A percentile compares a stretch with the other conserved stretches of the same genome.
Conservation (phyloP, 2,888 invertebrate genomes). For the Phalangium opilio region DNA sequence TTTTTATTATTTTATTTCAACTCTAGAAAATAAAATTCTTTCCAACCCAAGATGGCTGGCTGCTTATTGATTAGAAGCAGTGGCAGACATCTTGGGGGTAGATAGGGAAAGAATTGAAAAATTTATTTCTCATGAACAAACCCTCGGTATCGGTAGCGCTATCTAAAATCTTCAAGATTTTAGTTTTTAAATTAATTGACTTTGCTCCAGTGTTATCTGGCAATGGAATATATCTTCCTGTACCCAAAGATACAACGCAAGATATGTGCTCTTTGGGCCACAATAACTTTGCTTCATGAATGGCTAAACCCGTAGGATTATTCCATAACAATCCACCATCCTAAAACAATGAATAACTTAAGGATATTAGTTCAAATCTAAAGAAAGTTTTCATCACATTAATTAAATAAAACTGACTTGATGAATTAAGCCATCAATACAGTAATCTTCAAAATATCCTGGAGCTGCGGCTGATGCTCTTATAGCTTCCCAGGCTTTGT, state of each 20-base stretch:
- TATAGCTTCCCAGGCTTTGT: conserved; percentile 64
- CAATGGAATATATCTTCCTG: conserved; percentile 37
- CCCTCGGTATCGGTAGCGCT: conserved; percentile 78
- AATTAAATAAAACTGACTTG: conserved; percentile 35
- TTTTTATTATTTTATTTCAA: no score
- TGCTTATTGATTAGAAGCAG: no score
- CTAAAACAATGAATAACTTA: conserved; percentile 29
- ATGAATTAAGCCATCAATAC: conserved; percentile 49
- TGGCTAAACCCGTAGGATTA: conserved; percentile 73
- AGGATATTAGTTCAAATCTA: not conserved
- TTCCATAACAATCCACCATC: conserved; percentile 73
- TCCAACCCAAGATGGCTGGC: no score
- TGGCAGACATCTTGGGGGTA: no score
- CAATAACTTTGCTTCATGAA: conserved; percentile 68
- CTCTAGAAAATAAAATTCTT: no score
- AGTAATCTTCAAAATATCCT: conserved; percentile 72
- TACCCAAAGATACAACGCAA: conserved; percentile 70
- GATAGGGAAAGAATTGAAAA: no score
- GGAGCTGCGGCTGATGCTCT: conserved; percentile 83
- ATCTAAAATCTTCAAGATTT: conserved; percentile 62
- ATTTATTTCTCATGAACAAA: conserved; percentile 27
- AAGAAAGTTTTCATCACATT: not conserved
- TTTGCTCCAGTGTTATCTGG: conserved; percentile 20
- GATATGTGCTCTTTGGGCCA: conserved; percentile 60
- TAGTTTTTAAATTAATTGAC: conserved; percentile 53